These are phyloP conservation scores for Synergus japonicus DNA, from an alignment of 2,888 invertebrate genomes.

Conservation along the genomic window DNA sequence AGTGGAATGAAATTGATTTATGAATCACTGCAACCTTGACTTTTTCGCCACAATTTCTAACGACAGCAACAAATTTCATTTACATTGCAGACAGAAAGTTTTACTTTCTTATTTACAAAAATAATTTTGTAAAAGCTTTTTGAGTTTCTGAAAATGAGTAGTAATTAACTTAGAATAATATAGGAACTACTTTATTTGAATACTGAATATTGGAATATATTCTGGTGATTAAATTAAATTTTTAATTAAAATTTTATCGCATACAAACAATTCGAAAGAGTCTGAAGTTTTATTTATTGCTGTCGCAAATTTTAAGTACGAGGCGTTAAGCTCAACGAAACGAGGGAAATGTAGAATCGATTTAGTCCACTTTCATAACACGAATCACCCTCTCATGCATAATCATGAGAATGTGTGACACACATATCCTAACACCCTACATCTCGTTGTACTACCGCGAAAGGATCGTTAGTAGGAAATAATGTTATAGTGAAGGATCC, in stretches of 20 bases:
- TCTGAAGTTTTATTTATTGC: slow-evolving; percentile 9
- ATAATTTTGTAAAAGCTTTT: neutral
- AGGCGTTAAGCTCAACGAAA: slow-evolving; percentile 12
- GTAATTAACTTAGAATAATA: neutral
- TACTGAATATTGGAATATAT: too few species aligned
- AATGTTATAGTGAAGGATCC: slow-evolving; percentile 70
- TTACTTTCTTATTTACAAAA: neutral
- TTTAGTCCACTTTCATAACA: slow-evolving; percentile 62
- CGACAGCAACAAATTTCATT: neutral
- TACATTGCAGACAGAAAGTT: neutral
- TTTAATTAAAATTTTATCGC: too few species aligned
- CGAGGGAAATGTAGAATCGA: slow-evolving; percentile 58
- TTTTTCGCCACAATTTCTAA: slow-evolving; percentile 46
- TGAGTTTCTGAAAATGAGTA: neutral
- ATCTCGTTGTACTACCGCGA: slow-evolving; percentile 51
- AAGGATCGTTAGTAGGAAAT: slow-evolving; percentile 72
- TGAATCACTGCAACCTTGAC: slow-evolving; percentile 50
- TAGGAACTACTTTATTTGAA: too few species aligned
- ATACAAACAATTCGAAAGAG: neutral
- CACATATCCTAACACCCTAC: slow-evolving; percentile 60
- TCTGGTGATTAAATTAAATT: too few species aligned
- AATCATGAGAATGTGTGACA: slow-evolving; percentile 72
- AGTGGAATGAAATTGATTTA: slow-evolving; percentile 53
- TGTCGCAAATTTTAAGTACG: neutral
- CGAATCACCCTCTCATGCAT: slow-evolving; percentile 68